Percentiles rank a stretch among this genome's conserved stretches.
phyloP scores from a whole-genome alignment of 2,797 vertebrate genomes.

The Rhynchonycteris naso region DNA sequence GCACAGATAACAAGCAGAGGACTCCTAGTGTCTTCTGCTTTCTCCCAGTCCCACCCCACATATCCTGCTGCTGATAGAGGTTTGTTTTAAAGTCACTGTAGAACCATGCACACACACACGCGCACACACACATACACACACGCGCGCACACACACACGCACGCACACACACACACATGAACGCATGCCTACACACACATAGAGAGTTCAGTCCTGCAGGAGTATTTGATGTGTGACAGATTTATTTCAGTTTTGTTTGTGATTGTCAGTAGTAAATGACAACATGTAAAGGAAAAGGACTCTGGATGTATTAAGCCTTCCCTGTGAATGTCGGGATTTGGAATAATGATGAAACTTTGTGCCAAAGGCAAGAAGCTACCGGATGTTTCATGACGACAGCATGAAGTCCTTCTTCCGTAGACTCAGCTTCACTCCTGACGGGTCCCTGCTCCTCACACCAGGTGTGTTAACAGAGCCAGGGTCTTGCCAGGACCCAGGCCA shows the following conservation, averaged over 20 bases:
- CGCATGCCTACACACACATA: no score
- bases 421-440: constrained; percentile 98
- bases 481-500: no score
- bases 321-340: not conserved
- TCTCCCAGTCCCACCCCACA: not conserved
- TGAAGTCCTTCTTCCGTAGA: constrained; percentile 98
- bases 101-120: accelerated
- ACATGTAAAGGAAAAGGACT: not conserved
- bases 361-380: constrained; percentile 92
- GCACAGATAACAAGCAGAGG: not conserved
- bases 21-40: not conserved
- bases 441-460: constrained; percentile 94
- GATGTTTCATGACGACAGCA: constrained; percentile 98
- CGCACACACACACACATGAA: no score
- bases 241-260: not conserved
- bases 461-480: constrained; percentile 78
- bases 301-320: not conserved
- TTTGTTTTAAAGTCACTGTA: not conserved
- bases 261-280: not conserved
- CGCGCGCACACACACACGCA: no score
- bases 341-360: not conserved
- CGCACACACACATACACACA: accelerated
- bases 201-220: not conserved
- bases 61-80: not conserved
- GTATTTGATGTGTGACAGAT: not conserved